These are phyloP conservation scores for Morinoia aosen DNA, from an alignment of 2,888 invertebrate genomes.

Conservation along the genomic window DNA sequence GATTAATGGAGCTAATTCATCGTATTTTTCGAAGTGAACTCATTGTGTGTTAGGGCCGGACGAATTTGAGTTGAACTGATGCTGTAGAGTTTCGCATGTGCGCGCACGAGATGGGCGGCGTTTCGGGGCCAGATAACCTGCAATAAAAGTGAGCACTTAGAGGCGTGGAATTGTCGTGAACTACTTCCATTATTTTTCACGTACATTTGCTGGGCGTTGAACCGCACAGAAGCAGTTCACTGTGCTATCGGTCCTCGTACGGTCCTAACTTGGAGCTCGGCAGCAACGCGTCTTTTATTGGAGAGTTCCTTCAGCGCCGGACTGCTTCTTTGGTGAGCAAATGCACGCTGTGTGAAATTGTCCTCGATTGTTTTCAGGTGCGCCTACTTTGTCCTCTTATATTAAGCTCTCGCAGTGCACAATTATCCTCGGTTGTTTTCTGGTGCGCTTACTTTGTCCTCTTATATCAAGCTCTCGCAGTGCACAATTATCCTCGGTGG, in stretches of 20 bases:
- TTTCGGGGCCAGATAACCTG: background rate
- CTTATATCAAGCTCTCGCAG: no score
- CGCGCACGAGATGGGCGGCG: background rate
- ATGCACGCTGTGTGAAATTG: background rate
- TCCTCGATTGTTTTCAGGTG: no score
- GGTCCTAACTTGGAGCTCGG: background rate
- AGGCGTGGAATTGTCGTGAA: background rate
- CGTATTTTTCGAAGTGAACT: background rate
- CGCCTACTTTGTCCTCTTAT: no score
- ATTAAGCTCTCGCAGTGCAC: no score
- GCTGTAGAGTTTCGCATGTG: background rate
- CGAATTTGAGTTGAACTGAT: background rate
- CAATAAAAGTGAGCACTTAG: background rate
- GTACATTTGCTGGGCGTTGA: background rate
- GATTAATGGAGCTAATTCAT: background rate
- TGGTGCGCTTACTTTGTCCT: no score
- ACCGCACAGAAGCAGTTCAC: background rate
- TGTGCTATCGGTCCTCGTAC: background rate
- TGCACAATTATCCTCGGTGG: no score
- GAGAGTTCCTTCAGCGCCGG: background rate
- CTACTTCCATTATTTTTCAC: background rate
- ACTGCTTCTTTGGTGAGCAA: background rate
- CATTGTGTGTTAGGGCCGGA: background rate
- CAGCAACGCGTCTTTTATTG: background rate
- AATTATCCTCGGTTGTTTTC: no score